Conservation (phyloP, 1,140 invertebrate genomes). For the Drosophila murphyi region DNA sequence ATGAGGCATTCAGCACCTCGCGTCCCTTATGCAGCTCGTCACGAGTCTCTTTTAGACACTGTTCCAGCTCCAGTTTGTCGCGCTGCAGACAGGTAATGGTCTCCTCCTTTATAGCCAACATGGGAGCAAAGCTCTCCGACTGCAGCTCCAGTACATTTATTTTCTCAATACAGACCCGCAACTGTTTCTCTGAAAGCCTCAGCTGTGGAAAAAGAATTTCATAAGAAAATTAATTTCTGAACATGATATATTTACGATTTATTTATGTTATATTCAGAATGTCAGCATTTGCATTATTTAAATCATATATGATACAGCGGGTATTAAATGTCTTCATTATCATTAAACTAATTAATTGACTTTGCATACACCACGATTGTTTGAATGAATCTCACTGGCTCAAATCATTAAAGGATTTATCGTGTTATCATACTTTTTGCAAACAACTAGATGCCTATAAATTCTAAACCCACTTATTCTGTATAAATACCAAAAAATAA, state of each 20-base stretch:
- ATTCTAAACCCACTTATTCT: no score
- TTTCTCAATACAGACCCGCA: constrained; percentile 48
- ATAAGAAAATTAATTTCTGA: background rate
- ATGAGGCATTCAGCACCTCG: constrained; percentile 57
- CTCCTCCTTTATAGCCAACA: constrained; percentile 21
- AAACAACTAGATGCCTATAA: no score
- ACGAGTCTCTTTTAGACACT: constrained; percentile 66
- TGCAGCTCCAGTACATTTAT: constrained; percentile 54
- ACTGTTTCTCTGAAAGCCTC: constrained; percentile 32
- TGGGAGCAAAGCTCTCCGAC: constrained; percentile 13
- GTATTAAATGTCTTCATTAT: no score
- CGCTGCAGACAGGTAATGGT: constrained; percentile 43
- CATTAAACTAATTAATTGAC: no score
- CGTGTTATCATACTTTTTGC: no score
- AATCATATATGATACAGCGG: no score
- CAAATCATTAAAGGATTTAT: no score
- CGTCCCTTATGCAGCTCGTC: constrained; percentile 51
- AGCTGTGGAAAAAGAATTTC: constrained; percentile 34
- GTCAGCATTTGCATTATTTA: no score
- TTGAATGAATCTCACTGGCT: no score
- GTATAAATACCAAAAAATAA: no score
- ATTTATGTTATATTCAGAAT: no score
- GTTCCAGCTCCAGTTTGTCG: constrained; percentile 66
- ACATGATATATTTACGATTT: background rate
- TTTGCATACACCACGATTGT: no score